phyloP scores from a whole-genome alignment of 2,888 invertebrate genomes.

The Caenorhabditis afra region DNA sequence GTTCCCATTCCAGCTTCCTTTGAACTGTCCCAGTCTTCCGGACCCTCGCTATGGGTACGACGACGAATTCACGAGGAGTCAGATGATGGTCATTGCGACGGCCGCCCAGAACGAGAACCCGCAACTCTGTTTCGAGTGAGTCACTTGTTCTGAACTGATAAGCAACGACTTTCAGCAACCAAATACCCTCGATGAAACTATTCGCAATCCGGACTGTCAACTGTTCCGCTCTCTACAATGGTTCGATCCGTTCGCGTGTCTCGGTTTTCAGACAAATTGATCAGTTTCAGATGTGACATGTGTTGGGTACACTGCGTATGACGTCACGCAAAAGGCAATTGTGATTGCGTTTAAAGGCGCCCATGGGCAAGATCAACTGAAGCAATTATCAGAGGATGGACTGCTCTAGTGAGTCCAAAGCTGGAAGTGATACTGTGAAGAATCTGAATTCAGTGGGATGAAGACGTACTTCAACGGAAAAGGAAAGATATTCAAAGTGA shows the following conservation, averaged over 20 bases:
- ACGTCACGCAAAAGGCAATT: conserved; percentile 30
- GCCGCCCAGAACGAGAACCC: conserved; percentile 49
- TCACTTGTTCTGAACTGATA: background rate
- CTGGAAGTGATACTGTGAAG: background rate
- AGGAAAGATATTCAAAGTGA: conserved; percentile 33
- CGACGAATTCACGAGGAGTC: conserved; percentile 36
- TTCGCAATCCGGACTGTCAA: conserved; percentile 18
- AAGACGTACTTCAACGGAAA: conserved; percentile 25
- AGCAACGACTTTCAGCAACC: conserved; percentile 30
- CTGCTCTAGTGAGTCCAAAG: conserved; percentile 15
- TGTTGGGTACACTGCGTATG: conserved; percentile 41
- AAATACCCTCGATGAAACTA: conserved; percentile 41
- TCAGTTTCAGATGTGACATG: conserved; percentile 35
- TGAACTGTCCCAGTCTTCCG: conserved; percentile 30
- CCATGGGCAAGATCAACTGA: conserved; percentile 43
- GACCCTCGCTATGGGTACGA: conserved; percentile 29
- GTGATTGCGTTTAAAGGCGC: conserved; percentile 43
- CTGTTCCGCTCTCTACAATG: conserved; percentile 29
- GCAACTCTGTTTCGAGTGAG: conserved; percentile 50
- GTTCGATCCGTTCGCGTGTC: background rate
- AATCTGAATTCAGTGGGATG: conserved; percentile 23
- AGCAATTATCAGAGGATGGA: background rate
- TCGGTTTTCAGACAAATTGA: background rate
- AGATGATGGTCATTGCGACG: conserved; percentile 35
- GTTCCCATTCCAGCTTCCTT: conserved; percentile 25